Evolutionary conservation across 2,888 invertebrate species (phyloP).

Genomic region (Cephus pulcher): DNA sequence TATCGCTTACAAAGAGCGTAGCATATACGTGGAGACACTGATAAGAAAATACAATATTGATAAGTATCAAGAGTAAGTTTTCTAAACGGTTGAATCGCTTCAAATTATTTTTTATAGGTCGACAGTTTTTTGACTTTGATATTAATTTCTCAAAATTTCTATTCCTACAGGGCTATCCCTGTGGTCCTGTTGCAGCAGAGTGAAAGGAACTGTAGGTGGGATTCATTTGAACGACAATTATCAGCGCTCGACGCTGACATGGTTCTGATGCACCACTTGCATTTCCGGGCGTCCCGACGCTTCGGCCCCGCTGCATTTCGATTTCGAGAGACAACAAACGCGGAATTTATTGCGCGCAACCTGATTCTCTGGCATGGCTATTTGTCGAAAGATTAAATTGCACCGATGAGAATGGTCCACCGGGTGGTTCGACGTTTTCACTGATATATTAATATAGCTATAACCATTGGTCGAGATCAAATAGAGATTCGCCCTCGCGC

Average conservation of each 20-base stretch:
- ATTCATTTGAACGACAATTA: neutral
- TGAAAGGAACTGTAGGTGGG: neutral
- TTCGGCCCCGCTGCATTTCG: neutral
- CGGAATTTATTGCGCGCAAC: constrained; percentile 30
- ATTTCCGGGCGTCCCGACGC: neutral
- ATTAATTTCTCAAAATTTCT: neutral
- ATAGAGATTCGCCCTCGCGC: neutral
- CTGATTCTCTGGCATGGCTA: constrained; percentile 28
- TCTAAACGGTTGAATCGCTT: too few species aligned
- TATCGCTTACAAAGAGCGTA: neutral
- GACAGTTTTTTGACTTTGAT: too few species aligned
- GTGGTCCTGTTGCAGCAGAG: neutral
- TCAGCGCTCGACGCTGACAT: neutral
- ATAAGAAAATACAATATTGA: neutral
- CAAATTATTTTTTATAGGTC: too few species aligned
- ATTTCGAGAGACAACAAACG: neutral
- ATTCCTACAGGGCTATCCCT: neutral
- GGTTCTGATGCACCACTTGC: neutral
- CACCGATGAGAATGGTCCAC: constrained; percentile 11
- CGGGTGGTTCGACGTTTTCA: neutral
- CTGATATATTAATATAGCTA: neutral
- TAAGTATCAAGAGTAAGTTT: neutral
- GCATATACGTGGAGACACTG: neutral
- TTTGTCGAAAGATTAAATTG: constrained; percentile 39
- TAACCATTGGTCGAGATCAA: neutral